Evolutionary conservation across 1,140 invertebrate genomes (phyloP).

Genomic region (Phenacoccus solenopsis): DNA sequence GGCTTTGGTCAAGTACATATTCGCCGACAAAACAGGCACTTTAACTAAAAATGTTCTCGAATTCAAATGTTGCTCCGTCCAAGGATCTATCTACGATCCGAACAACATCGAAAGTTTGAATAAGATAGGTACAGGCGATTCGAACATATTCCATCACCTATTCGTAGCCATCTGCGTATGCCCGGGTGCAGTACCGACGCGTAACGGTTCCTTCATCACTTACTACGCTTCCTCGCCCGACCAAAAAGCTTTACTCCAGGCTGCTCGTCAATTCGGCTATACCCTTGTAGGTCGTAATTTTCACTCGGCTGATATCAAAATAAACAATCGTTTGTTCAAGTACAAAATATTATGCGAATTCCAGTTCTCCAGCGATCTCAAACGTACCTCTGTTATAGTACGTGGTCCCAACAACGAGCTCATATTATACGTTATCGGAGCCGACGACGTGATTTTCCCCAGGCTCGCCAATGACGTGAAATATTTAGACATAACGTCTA

Average conservation of each 20-base stretch:
- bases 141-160: neutral
- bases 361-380: slow-evolving; percentile 14
- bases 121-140: neutral
- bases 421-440: slow-evolving; percentile 19
- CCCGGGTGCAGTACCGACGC: neutral
- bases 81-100: slow-evolving; percentile 39
- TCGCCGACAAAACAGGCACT: slow-evolving; percentile 96
- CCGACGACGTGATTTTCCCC: slow-evolving; percentile 11
- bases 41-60: slow-evolving; percentile 94
- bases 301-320: neutral
- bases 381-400: slow-evolving; percentile 20
- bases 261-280: neutral
- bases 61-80: slow-evolving; percentile 78
- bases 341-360: slow-evolving; percentile 2
- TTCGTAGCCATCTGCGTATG: neutral
- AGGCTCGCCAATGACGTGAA: neutral
- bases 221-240: neutral
- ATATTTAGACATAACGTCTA: neutral
- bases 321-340: neutral
- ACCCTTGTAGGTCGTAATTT: neutral
- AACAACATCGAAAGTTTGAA: neutral
- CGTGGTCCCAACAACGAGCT: neutral
- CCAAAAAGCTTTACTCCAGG: neutral
- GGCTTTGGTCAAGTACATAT: slow-evolving; percentile 76
- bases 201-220: neutral